Evolutionary conservation across 2,797 vertebrate species (phyloP).

Genomic region (Heliangelus exortis): DNA sequence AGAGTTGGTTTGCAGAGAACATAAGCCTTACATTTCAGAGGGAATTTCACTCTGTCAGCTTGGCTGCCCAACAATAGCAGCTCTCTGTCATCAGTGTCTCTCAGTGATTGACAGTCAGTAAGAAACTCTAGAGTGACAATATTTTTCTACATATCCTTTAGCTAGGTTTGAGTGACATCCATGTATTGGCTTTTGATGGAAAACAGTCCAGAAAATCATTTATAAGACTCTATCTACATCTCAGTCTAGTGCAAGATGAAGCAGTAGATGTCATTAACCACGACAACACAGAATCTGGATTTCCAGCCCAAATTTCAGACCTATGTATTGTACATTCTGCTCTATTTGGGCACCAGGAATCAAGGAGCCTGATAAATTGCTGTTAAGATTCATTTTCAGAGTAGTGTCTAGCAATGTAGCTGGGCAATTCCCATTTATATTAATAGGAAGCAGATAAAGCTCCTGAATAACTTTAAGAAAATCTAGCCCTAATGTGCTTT

Average conservation of each 20-base stretch:
- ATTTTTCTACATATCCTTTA: not conserved
- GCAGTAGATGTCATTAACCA: not conserved
- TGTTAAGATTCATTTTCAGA: slow-evolving; percentile 10
- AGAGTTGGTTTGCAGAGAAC: not conserved
- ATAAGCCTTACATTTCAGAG: not conserved
- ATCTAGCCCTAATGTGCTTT: slow-evolving; percentile 54
- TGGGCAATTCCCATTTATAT: slow-evolving; percentile 36
- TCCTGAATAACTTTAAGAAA: slow-evolving; percentile 50
- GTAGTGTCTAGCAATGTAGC: not conserved
- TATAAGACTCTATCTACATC: not conserved
- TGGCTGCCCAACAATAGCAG: not conserved
- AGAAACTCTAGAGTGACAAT: not conserved
- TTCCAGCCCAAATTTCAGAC: not conserved
- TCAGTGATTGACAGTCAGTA: not conserved
- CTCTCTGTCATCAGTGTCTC: not conserved
- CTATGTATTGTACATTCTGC: not conserved
- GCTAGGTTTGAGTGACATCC: not conserved
- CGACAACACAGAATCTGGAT: not conserved
- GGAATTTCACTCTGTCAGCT: not conserved
- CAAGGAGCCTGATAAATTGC: not conserved
- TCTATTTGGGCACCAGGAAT: not conserved
- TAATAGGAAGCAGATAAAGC: slow-evolving; percentile 53
- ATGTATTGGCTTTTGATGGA: not conserved
- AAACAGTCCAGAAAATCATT: not conserved
- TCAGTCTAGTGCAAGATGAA: not conserved